These are phyloP conservation scores for Xenotilapia leptura DNA, from an alignment of 2,113 vertebrate species.

Conservation along the genomic window DNA sequence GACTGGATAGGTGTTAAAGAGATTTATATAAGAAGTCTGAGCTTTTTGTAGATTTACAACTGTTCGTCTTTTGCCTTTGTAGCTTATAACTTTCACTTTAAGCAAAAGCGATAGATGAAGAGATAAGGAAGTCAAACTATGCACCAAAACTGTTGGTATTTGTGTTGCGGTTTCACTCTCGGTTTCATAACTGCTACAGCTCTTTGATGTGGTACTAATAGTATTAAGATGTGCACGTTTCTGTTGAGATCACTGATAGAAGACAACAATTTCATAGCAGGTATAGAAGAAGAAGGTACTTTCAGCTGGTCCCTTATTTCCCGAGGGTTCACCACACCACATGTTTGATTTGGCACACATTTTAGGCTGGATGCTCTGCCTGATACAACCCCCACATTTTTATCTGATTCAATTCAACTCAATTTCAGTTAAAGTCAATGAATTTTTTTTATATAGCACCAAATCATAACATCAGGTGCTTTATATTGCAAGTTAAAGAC, in stretches of 20 bases:
- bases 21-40: not conserved
- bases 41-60: not conserved
- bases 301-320: not conserved
- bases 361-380: not conserved
- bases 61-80: not conserved
- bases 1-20: not conserved
- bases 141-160: not conserved
- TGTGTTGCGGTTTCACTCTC: not conserved
- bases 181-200: not conserved
- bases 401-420: not conserved
- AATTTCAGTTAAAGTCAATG: not conserved
- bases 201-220: not conserved
- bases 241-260: not conserved
- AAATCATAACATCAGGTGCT: not conserved
- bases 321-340: not conserved
- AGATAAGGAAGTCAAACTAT: not conserved
- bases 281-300: not conserved
- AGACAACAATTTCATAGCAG: not conserved
- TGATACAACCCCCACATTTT: not conserved
- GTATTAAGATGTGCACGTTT: not conserved
- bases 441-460: fast-evolving
- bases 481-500: not conserved
- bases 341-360: not conserved
- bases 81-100: not conserved
- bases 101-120: not conserved